Conservation (phyloP, 2,113 vertebrate species). For the Ictalurus punctatus region DNA sequence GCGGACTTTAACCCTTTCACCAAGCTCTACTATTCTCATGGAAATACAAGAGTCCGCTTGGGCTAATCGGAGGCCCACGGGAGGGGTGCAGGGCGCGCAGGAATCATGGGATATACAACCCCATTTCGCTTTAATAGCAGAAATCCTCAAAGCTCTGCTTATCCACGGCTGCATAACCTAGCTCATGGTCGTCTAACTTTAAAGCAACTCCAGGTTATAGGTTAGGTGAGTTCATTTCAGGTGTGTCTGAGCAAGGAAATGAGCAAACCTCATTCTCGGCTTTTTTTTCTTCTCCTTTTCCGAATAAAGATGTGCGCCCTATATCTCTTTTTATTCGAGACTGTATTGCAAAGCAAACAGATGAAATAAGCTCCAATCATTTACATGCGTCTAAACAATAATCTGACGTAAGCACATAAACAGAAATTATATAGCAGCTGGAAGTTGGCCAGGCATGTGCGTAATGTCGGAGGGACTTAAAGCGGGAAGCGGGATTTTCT, state of each 20-base stretch:
- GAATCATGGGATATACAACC: constrained; percentile 28
- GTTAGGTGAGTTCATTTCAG: not conserved
- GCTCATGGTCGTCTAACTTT: not conserved
- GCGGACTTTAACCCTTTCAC: constrained; percentile 79
- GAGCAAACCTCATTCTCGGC: not conserved
- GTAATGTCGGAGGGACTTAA: constrained; percentile 22
- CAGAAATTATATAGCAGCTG: not conserved
- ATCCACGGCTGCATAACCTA: not conserved
- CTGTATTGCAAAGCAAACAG: no score
- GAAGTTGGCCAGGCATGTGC: constrained; percentile 24
- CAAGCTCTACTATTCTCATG: constrained; percentile 75
- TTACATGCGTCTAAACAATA: not conserved
- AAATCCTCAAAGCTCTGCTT: not conserved
- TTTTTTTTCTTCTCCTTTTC: no score
- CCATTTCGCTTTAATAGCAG: constrained; percentile 14
- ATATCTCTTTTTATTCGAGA: no score
- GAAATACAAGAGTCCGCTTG: constrained; percentile 70
- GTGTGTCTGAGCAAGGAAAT: not conserved
- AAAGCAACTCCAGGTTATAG: not conserved
- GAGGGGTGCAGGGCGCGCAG: constrained; percentile 60
- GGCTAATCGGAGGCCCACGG: constrained; percentile 76
- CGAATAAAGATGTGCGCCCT: no score
- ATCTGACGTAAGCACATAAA: not conserved
- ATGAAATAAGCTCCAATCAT: not conserved
- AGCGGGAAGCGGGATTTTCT: constrained; percentile 71